These are phyloP conservation scores for Chironomus riparius DNA, from an alignment of 2,888 invertebrate species.

Conservation along the genomic window DNA sequence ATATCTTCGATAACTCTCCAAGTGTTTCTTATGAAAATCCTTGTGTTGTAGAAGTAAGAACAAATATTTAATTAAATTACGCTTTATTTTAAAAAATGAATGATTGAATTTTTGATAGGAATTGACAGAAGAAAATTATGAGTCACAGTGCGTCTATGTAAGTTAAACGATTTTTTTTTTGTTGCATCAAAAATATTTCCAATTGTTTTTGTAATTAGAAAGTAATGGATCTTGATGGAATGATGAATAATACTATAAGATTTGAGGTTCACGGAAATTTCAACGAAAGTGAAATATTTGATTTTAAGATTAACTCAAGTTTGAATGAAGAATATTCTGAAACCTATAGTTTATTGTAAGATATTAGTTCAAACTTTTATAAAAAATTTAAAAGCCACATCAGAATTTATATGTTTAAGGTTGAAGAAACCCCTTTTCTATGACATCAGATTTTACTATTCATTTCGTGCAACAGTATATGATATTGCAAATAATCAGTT, in stretches of 20 bases:
- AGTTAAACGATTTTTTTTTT: constrained; percentile 32
- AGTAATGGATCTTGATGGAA: constrained; percentile 33
- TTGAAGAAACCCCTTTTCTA: constrained; percentile 39
- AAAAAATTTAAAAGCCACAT: no score
- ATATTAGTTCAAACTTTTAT: no score
- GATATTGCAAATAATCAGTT: constrained; percentile 41
- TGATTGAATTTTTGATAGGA: constrained; percentile 36
- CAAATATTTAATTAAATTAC: neutral
- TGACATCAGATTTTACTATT: constrained; percentile 46
- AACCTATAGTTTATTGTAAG: neutral
- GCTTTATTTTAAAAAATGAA: neutral
- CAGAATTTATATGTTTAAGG: constrained; percentile 25
- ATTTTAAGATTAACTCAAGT: constrained; percentile 31
- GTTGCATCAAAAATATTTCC: neutral
- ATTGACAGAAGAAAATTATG: constrained; percentile 30
- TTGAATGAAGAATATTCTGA: neutral
- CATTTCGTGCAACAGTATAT: constrained; percentile 47
- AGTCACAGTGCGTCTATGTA: constrained; percentile 36
- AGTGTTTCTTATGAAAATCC: constrained; percentile 43
- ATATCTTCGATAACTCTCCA: constrained; percentile 47
- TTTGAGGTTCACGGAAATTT: constrained; percentile 42
- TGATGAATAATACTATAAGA: constrained; percentile 40
- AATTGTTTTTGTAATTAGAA: constrained; percentile 32
- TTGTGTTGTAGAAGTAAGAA: constrained; percentile 37
- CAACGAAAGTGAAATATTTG: constrained; percentile 41